Percentiles rank a stretch among this genome's conserved stretches.
These are phyloP conservation scores for Phalloptychus januarius DNA, from an alignment of 2,797 vertebrate species.

Conservation along the genomic window DNA sequence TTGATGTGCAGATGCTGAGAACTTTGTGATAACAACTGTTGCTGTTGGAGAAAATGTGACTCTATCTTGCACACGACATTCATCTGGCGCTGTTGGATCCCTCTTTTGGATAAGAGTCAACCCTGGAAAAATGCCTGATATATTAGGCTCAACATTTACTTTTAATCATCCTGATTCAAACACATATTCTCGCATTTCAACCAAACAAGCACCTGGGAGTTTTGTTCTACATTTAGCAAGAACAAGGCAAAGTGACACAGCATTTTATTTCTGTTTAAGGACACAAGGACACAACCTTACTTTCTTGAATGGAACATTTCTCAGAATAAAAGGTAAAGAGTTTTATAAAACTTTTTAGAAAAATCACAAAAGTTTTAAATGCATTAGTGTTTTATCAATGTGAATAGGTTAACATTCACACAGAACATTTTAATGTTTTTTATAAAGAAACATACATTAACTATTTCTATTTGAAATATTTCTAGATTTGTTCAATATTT, in stretches of 20 bases:
- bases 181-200: neutral
- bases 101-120: constrained; percentile 6
- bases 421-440: no score
- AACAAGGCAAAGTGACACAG: neutral
- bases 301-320: constrained; percentile 3
- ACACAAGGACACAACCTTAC: accelerated
- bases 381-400: neutral
- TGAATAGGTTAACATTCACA: neutral
- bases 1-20: neutral
- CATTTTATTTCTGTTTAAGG: constrained; percentile 20
- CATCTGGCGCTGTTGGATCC: accelerated
- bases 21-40: neutral
- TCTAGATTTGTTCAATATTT: no score
- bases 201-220: constrained; percentile 4
- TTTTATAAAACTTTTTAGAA: neutral
- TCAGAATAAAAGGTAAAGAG: constrained; percentile 3
- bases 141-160: constrained; percentile 8
- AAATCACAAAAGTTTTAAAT: neutral
- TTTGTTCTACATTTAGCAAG: constrained; percentile 3
- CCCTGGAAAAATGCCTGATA: constrained; percentile 13
- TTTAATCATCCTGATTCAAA: neutral
- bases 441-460: no score
- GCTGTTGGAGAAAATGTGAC: constrained; percentile 15
- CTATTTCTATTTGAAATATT: no score
- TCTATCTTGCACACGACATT: neutral